Evolutionary conservation across 2,113 vertebrate species (phyloP).

Genomic region (Uropsilus gracilis): DNA sequence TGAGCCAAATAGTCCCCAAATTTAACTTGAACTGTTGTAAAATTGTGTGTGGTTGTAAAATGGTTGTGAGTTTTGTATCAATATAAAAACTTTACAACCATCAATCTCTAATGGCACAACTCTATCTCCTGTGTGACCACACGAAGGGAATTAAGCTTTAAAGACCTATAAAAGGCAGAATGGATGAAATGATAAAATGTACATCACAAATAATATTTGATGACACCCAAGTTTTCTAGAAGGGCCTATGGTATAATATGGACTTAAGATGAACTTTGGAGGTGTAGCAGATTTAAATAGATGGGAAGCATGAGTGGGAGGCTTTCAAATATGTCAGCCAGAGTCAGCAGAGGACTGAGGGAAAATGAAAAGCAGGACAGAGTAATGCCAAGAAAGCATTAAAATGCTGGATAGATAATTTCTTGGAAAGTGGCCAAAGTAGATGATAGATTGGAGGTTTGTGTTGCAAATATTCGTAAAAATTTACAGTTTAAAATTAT

Average conservation of each 20-base stretch:
- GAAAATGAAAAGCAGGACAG: neutral
- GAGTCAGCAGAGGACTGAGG: neutral
- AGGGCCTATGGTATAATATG: neutral
- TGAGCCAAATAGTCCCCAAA: slow-evolving; percentile 39
- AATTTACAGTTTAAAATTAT: neutral
- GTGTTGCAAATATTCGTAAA: slow-evolving; percentile 14
- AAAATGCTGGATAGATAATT: neutral
- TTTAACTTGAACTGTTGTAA: slow-evolving; percentile 30
- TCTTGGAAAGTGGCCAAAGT: neutral
- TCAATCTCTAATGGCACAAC: neutral
- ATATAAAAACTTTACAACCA: slow-evolving; percentile 31
- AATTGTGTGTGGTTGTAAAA: slow-evolving; percentile 29
- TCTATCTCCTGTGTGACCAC: neutral
- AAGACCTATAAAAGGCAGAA: neutral
- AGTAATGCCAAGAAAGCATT: neutral
- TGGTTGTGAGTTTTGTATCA: slow-evolving; percentile 27
- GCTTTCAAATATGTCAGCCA: neutral
- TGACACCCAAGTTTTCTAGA: neutral
- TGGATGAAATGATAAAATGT: neutral
- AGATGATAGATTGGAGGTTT: neutral
- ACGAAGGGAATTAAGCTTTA: neutral
- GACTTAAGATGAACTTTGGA: neutral
- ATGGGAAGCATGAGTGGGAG: neutral
- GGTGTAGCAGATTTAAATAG: neutral
- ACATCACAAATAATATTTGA: neutral